A percentile compares a stretch with the other conserved stretches of the same genome.
Evolutionary conservation across 2,888 invertebrate genomes (phyloP).

Genomic region (Panzeria rudis): DNA sequence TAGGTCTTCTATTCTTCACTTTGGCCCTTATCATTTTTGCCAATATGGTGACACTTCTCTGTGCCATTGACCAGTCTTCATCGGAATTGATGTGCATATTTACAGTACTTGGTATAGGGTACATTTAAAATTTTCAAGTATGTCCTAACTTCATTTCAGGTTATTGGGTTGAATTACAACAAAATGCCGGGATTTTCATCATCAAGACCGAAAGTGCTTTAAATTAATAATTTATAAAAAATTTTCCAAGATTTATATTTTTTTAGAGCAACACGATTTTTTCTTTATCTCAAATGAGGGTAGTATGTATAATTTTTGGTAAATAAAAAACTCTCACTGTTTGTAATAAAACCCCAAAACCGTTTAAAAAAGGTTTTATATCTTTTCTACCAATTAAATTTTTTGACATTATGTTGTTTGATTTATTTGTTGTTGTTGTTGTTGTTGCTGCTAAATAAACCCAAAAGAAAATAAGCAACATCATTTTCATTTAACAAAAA

Average conservation of each 20-base stretch:
- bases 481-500: conserved; percentile 39
- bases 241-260: conserved; percentile 16
- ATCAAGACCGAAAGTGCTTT: conserved; percentile 40
- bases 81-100: too few relatives aligned
- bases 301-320: not conserved
- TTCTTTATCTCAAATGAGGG: not conserved
- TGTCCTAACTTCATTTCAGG: conserved; percentile 57
- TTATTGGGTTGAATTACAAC: conserved; percentile 52
- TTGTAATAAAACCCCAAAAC: too few relatives aligned
- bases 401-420: conserved; percentile 66
- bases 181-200: conserved; percentile 39
- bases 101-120: not conserved
- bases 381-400: conserved; percentile 70
- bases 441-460: conserved; percentile 37
- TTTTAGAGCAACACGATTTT: conserved; percentile 63
- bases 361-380: too few relatives aligned
- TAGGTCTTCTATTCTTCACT: too few relatives aligned
- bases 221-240: conserved; percentile 43
- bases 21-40: too few relatives aligned
- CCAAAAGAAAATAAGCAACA: conserved; percentile 32
- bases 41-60: too few relatives aligned
- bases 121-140: conserved; percentile 27
- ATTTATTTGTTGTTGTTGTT: conserved; percentile 63
- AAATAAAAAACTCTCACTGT: too few relatives aligned
- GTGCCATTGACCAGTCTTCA: too few relatives aligned